Conservation (phyloP, 2,888 invertebrate genomes). For the Phragmatobia fuliginosa region DNA sequence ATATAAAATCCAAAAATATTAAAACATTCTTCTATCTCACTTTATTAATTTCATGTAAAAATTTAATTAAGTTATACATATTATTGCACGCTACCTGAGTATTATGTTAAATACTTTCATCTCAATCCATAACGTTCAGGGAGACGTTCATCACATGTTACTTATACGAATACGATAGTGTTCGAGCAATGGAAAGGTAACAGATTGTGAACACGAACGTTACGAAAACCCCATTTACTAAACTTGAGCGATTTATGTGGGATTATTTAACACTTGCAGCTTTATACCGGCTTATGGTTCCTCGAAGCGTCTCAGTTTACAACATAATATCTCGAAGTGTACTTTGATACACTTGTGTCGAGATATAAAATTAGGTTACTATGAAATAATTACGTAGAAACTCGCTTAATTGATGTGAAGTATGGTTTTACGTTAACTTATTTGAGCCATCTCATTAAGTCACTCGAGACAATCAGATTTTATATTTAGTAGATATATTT, state of each 20-base stretch:
- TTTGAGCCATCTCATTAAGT: too few relatives aligned
- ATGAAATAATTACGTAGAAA: not conserved
- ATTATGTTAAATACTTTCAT: not conserved
- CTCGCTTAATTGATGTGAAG: not conserved
- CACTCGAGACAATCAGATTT: not conserved
- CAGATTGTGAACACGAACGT: conserved; percentile 13
- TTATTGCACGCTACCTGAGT: too few relatives aligned
- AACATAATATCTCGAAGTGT: not conserved
- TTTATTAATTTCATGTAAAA: too few relatives aligned
- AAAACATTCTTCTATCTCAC: too few relatives aligned
- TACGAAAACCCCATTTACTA: conserved; percentile 5
- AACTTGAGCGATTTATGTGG: conserved; percentile 16
- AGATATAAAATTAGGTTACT: not conserved
- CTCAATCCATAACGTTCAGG: not conserved
- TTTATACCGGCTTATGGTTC: not conserved
- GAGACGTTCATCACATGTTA: not conserved
- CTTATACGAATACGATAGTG: not conserved
- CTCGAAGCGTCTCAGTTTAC: conserved; percentile 4
- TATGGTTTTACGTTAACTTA: not conserved
- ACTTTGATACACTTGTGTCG: conserved; percentile 12
- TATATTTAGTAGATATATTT: too few relatives aligned
- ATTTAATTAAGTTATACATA: too few relatives aligned
- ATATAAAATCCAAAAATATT: too few relatives aligned
- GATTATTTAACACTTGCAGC: conserved; percentile 12
- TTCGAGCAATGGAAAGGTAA: conserved; percentile 4